Conservation (phyloP, 2,888 invertebrate species). For the Glyphotaelius pellucidus region DNA sequence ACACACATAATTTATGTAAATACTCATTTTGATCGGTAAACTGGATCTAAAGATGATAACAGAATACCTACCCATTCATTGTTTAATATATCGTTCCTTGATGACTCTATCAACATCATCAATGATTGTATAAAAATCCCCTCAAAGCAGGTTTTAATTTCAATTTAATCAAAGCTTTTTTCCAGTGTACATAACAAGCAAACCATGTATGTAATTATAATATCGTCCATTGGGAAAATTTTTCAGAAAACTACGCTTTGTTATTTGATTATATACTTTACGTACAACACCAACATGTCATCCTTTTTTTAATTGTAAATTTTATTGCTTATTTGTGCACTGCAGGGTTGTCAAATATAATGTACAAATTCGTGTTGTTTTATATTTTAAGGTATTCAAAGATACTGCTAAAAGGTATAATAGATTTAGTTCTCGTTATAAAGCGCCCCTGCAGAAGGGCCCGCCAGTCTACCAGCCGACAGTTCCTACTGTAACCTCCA, state of each 20-base stretch:
- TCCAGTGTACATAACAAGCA: background rate
- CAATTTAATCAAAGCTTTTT: background rate
- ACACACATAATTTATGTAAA: background rate
- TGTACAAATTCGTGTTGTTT: background rate
- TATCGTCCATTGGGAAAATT: background rate
- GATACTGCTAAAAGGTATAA: conserved; percentile 72
- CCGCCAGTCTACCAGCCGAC: conserved; percentile 81
- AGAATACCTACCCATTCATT: background rate
- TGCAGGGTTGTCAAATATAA: background rate
- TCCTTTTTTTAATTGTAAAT: background rate
- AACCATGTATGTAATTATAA: background rate
- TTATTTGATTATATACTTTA: background rate
- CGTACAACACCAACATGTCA: background rate
- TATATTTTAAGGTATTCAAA: conserved; percentile 57
- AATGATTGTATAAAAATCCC: background rate
- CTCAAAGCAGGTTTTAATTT: background rate
- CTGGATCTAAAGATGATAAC: background rate
- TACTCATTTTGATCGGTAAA: background rate
- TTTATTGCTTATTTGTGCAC: background rate
- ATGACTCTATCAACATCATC: background rate
- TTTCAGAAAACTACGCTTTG: background rate
- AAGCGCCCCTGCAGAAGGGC: conserved; percentile 72
- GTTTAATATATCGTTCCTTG: background rate
- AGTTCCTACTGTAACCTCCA: conserved; percentile 78
- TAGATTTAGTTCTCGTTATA: conserved; percentile 80